Evolutionary conservation across 2,797 vertebrate species (phyloP).

Genomic region (Pagetopsis macropterus): DNA sequence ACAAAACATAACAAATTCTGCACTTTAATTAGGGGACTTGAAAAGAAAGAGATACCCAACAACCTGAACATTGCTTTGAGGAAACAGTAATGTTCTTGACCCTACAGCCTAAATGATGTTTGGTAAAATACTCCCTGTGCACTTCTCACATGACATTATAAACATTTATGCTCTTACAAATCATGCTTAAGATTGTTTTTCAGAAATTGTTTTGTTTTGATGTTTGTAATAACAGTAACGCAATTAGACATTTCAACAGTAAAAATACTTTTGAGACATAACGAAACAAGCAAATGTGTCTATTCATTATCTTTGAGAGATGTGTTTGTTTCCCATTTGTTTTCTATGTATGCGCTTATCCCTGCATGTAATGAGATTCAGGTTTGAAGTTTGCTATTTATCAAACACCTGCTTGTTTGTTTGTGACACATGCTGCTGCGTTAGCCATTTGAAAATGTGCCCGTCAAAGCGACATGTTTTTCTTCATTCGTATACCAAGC

Average conservation of each 20-base stretch:
- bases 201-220: not conserved
- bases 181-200: not conserved
- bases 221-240: not conserved
- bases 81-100: not conserved
- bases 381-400: constrained; percentile 21
- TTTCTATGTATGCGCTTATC: not conserved
- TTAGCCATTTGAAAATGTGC: constrained; percentile 5
- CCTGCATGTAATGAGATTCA: constrained; percentile 27
- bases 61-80: not conserved
- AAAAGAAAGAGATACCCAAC: not conserved
- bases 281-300: not conserved
- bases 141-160: not conserved
- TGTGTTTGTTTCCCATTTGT: constrained; percentile 1
- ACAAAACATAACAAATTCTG: not conserved
- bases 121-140: not conserved
- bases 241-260: not conserved
- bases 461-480: constrained; percentile 24
- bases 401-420: constrained; percentile 35
- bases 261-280: not conserved
- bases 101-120: not conserved
- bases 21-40: not conserved
- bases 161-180: not conserved
- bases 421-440: constrained; percentile 3
- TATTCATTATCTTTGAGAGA: not conserved
- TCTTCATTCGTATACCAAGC: not conserved